Percentiles rank a stretch among this genome's conserved stretches.
Conservation (phyloP, 2,888 invertebrate species). For the Drosophila paranaensis region DNA sequence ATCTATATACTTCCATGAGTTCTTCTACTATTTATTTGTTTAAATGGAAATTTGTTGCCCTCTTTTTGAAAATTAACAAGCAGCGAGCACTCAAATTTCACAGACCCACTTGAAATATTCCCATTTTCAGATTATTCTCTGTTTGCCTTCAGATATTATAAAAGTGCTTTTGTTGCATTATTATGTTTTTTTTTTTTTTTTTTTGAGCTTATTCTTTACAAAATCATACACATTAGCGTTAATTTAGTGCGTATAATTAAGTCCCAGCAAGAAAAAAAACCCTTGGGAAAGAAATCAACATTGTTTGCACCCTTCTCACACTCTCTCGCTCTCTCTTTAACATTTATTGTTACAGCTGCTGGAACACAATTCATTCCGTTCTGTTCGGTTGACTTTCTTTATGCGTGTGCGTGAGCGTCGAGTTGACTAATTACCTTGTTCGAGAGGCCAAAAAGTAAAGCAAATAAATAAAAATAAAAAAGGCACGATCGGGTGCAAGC, state of each 20-base stretch:
- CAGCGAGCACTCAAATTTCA: constrained; percentile 34
- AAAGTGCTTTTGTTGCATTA: constrained; percentile 24
- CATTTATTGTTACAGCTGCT: constrained; percentile 46
- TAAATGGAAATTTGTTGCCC: background rate
- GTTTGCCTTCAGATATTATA: constrained; percentile 17
- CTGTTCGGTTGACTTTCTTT: constrained; percentile 56
- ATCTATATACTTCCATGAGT: background rate
- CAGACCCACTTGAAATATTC: constrained; percentile 30
- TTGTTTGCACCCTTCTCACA: constrained; percentile 1
- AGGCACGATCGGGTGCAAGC: constrained; percentile 8
- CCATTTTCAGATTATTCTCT: constrained; percentile 17
- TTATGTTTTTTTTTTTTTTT: background rate
- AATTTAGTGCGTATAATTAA: constrained; percentile 64
- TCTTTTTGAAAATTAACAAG: constrained; percentile 24
- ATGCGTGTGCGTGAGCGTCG: constrained; percentile 45
- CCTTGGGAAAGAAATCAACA: constrained; percentile 29
- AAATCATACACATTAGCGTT: constrained; percentile 61
- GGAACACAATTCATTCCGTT: constrained; percentile 54
- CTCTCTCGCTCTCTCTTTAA: constrained; percentile 8
- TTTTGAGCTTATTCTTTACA: constrained; percentile 24
- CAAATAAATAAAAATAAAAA: constrained; percentile 8
- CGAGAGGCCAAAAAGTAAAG: constrained; percentile 8
- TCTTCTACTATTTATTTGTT: background rate
- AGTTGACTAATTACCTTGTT: constrained; percentile 64
- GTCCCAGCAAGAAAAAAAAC: constrained; percentile 17